Conservation (phyloP, 2,888 invertebrate genomes). For the Diaprepes abbreviatus region DNA sequence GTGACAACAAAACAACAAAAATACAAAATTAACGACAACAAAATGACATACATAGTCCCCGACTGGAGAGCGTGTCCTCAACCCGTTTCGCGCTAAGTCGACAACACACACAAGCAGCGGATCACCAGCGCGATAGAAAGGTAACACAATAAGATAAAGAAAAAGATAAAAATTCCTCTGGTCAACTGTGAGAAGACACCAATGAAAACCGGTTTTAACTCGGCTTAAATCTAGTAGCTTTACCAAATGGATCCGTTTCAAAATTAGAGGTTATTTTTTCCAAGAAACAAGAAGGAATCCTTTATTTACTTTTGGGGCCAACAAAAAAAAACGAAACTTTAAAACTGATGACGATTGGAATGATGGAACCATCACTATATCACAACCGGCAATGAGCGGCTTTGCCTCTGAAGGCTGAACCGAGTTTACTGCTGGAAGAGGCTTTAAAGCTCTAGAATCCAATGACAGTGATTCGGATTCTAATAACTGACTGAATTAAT, state of each 20-base stretch:
- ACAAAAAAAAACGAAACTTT: not conserved
- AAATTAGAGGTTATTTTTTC: constrained; percentile 5
- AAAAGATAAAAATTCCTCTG: not conserved
- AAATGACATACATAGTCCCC: too few relatives aligned
- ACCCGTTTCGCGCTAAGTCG: too few relatives aligned
- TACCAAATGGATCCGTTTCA: not conserved
- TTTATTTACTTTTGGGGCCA: not conserved
- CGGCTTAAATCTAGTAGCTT: too few relatives aligned
- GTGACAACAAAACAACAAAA: too few relatives aligned
- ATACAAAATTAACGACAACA: too few relatives aligned
- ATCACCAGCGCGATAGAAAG: too few relatives aligned
- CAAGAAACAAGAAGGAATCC: not conserved
- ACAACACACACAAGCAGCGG: too few relatives aligned
- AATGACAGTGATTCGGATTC: constrained; percentile 47
- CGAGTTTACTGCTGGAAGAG: constrained; percentile 70
- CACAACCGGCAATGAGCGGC: constrained; percentile 30
- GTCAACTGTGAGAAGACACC: not conserved
- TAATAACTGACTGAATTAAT: constrained; percentile 7
- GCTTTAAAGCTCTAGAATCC: constrained; percentile 67
- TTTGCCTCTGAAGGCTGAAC: constrained; percentile 69
- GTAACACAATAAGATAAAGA: too few relatives aligned
- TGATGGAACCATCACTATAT: constrained; percentile 67
- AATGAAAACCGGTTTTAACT: not conserved
- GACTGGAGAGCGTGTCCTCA: too few relatives aligned
- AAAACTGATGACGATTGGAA: constrained; percentile 71